Base-by-base conservation (phyloP, 2,888 invertebrate genomes). In the Psylliodes chrysocephalus region DNA sequence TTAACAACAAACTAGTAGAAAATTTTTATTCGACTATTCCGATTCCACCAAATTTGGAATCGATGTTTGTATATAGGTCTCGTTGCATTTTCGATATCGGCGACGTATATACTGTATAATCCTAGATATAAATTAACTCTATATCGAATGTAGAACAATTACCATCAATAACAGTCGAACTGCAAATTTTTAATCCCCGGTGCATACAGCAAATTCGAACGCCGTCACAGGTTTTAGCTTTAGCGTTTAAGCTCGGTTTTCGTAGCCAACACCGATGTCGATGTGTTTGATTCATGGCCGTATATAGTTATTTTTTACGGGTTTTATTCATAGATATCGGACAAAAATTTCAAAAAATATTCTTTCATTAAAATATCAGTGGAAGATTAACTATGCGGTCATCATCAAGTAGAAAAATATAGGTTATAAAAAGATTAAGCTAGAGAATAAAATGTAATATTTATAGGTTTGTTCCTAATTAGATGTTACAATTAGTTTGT, bases 181-280 rank as follows among this genome's bases (percentile, higher is more conserved):
- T 51, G 59, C 59, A 59, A 51, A 59, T 59, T 59, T 59, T 59
- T 59, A 59, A 59, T 59, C 59, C 59, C 19, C 19, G 46, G 18
- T 59, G 49, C 49, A 51, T 30, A 35, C 38, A 59, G 15, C 59
- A 19, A 54, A 51, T 25, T 59, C 49, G 18, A 47, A 51, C 40
- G n/a, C 59, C 59, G 59, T 59, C 40, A 51, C 59, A 38, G 49
- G 59, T 59, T 51, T 49, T 51, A 59, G 57, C 14, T 47, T 47
- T 56, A 30, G 30, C 46, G 38, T 47, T 59, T 40, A 38, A 59
- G 40, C 49, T 28, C 17, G 49, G 59, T 59, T n/a, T 56, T 18
- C 30, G 40, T 28, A 33, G 35, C 47, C 35, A 14, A 10, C 17
- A 18, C 18, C 52, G 15, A 33, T 18, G 44, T 33, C 47, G 35